These are phyloP conservation scores for Smittia sp. DNA, from an alignment of 2,888 invertebrate species.

Conservation along the genomic window DNA sequence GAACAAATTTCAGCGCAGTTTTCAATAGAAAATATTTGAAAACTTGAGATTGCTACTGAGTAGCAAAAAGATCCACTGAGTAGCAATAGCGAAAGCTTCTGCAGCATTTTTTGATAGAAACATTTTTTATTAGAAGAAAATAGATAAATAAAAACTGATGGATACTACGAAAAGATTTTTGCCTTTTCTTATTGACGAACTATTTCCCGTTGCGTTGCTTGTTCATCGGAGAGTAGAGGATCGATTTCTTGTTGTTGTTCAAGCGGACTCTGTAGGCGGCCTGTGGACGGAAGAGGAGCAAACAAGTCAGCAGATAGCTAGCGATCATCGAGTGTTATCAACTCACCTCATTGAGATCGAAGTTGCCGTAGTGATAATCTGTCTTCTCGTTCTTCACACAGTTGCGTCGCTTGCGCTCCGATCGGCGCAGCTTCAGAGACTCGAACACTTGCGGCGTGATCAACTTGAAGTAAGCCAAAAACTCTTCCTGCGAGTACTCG, in stretches of 20 bases:
- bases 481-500: conserved; percentile 48
- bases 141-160: no score
- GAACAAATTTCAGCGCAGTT: no score
- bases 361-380: conserved; percentile 52
- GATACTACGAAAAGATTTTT: no score
- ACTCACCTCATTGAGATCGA: conserved; percentile 45
- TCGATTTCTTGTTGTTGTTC: background rate
- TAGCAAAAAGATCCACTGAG: no score
- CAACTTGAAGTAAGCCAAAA: conserved; percentile 49
- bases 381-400: conserved; percentile 50
- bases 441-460: conserved; percentile 48
- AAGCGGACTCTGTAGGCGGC: background rate
- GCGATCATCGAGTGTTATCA: background rate
- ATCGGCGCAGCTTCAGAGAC: conserved; percentile 50
- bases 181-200: no score
- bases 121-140: no score
- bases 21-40: no score
- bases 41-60: no score
- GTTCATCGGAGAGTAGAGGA: background rate
- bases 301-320: background rate
- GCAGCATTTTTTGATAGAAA: no score
- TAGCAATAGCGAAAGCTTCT: no score
- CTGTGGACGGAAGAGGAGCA: background rate
- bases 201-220: background rate
- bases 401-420: conserved; percentile 51